These are phyloP conservation scores for Scomberomorus guttatus DNA, from an alignment of 2,797 vertebrate species.

Conservation along the genomic window DNA sequence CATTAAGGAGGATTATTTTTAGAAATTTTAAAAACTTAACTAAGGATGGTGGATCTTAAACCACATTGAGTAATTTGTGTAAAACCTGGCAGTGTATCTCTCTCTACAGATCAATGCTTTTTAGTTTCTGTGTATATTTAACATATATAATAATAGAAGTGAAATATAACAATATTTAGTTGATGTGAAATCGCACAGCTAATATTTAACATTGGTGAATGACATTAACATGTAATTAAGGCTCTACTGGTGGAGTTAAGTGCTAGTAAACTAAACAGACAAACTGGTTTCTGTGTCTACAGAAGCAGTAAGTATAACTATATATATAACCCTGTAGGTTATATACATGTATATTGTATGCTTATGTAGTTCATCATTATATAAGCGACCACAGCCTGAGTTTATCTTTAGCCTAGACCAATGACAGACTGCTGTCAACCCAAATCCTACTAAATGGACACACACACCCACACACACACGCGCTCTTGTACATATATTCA, in stretches of 20 bases:
- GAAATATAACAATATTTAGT: background rate
- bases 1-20: background rate
- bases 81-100: background rate
- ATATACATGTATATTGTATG: background rate
- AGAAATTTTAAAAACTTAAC: too few species aligned
- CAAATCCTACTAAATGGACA: constrained; percentile 37
- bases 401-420: constrained; percentile 52
- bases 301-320: too few species aligned
- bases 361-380: constrained; percentile 34
- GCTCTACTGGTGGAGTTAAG: background rate
- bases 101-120: background rate
- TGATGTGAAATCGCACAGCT: background rate
- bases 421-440: constrained; percentile 34
- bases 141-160: background rate
- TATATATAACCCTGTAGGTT: constrained; percentile 3
- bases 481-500: background rate
- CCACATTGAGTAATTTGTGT: background rate
- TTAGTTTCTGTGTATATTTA: background rate
- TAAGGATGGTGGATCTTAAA: background rate
- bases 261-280: background rate
- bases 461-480: constrained; percentile 21
- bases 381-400: constrained; percentile 36
- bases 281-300: background rate
- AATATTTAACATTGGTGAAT: background rate
- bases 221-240: background rate